Percentiles rank a stretch among this genome's conserved stretches.
Conservation (phyloP, 2,888 invertebrate genomes). For the Athalia rosae region DNA sequence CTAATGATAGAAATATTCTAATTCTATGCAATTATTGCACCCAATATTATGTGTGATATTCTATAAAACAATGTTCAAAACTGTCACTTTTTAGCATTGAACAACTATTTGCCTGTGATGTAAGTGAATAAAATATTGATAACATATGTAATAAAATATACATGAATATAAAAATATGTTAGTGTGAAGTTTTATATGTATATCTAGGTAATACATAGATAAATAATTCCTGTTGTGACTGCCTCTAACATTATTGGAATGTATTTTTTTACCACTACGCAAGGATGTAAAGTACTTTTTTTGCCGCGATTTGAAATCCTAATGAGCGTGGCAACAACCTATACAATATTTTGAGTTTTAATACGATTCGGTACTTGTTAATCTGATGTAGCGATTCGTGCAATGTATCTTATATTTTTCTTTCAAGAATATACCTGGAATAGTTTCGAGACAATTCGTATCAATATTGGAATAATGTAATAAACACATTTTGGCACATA, state of each 20-base stretch:
- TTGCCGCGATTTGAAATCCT: background rate
- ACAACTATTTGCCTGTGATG: background rate
- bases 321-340: background rate
- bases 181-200: background rate
- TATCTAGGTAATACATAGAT: background rate
- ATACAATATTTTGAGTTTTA: background rate
- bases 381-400: background rate
- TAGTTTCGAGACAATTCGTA: slow-evolving; percentile 1
- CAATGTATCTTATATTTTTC: background rate
- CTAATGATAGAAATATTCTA: background rate
- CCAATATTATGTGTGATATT: background rate
- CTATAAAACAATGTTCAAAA: background rate
- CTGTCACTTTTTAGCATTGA: background rate
- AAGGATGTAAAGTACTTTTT: slow-evolving; percentile 9
- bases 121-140: no score
- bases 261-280: background rate
- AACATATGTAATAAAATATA: no score
- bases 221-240: no score
- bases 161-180: background rate
- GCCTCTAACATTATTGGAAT: background rate
- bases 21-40: slow-evolving; percentile 28
- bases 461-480: slow-evolving; percentile 13
- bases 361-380: background rate
- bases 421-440: background rate
- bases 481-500: slow-evolving; percentile 13